Base-by-base conservation (phyloP, 2,797 vertebrate genomes). In the Mycteria americana region DNA sequence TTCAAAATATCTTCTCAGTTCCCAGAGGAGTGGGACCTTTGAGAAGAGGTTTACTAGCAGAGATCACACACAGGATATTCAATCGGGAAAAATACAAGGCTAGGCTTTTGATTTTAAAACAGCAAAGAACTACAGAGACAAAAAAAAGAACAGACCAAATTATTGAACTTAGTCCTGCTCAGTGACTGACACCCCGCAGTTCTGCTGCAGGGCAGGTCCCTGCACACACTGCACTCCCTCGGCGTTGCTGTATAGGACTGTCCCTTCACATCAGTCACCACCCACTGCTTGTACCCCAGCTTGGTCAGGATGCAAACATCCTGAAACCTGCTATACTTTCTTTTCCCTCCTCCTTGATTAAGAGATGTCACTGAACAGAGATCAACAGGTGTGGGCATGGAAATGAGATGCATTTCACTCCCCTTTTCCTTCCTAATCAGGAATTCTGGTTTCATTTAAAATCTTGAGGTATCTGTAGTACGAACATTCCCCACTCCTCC, bases 151-250 rank as follows among this genome's bases (percentile, higher is more conserved):
- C 53, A 54, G 53, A 54, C 3, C 13, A 65, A 35, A 48, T 43
- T 35, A 37, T 9, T 54, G 25, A 37, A n/a, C 2, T 33, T 8
- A 15, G 28, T 57, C 15, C 35, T 17, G 2, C 22, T 67, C 0
- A 0, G 3, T 60, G 62, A 9, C 18, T 48, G 67, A 37, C 43
- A 64, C 4, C 5, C 24, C 2, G 0, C 15, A 39, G 21, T 19
- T 65, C 60, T 67, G 41, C 56, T 63, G 31, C 62, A 45, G 39
- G 51, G 43, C 0, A 0, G 19, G 10, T n/a, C 11, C 30, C 59
- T 48, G n/a, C 24, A 33, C 7, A 6, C 3, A 8, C 24, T 39
- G 25, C 41, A 1, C 13, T 31, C 33, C 43, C 56, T 48, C 27
- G 28, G 8, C 18, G 41, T 72, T 65, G 21, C 28, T 37, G 12